Percentiles rank a stretch among this genome's conserved stretches.
Evolutionary conservation across 2,113 vertebrate genomes (phyloP).

Genomic region (Eublepharis macularius): DNA sequence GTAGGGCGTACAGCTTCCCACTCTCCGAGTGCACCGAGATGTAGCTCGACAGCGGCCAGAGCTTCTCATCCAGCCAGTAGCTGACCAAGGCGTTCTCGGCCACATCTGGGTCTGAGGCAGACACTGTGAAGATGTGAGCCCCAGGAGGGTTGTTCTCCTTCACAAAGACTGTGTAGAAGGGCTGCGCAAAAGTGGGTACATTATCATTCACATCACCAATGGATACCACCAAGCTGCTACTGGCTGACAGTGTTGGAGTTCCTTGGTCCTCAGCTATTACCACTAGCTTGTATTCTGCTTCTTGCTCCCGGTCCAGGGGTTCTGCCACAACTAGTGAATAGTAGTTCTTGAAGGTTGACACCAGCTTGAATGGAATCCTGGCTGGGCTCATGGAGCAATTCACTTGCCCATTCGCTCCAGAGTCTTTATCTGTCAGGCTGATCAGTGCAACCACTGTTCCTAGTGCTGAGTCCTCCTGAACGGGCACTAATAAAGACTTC

Average conservation of each 20-base stretch:
- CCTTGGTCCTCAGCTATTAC: neutral
- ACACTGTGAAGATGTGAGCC: neutral
- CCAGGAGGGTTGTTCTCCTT: neutral
- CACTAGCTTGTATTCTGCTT: neutral
- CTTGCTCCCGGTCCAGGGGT: neutral
- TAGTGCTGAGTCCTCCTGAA: neutral
- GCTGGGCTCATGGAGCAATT: neutral
- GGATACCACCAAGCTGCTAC: neutral
- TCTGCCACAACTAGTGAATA: neutral
- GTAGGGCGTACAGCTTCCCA: slow-evolving; percentile 13
- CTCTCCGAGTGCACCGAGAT: neutral
- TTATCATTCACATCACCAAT: slow-evolving; percentile 15
- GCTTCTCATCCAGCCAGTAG: slow-evolving; percentile 17
- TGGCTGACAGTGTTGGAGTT: neutral
- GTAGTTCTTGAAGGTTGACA: slow-evolving; percentile 11
- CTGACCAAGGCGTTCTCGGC: neutral
- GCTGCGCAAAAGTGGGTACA: neutral
- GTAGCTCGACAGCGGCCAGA: neutral
- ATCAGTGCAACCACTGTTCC: neutral
- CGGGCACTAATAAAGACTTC: neutral
- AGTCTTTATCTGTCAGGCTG: neutral
- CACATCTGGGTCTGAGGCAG: neutral
- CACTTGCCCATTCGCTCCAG: slow-evolving; percentile 6
- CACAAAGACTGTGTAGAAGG: neutral
- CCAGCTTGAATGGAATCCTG: neutral